Base-by-base conservation (phyloP, 2,113 vertebrate genomes). In the Pedionomus torquatus region DNA sequence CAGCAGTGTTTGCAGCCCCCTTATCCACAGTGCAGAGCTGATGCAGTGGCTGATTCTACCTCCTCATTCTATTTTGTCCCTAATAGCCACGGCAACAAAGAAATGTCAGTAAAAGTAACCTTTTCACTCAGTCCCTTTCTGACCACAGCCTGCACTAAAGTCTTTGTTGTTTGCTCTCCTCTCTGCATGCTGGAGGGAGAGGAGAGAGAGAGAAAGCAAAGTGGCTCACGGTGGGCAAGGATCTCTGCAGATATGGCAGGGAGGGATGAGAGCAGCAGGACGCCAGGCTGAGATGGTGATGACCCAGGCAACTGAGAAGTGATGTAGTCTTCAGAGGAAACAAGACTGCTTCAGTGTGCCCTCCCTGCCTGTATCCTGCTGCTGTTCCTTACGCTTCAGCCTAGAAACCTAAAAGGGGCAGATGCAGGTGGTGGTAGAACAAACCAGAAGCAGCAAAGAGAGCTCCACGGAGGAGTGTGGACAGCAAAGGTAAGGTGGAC, bases 41-140 rank as follows among this genome's bases (percentile, higher is more conserved):
- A 52, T 76, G 74, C 17, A 11, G 83, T 83, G 75, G 51, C 86
- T 44, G 69, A 11, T 74, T 70, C 54, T 66, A 51, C 35, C n/a
- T 68, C 43, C 16, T 81, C 58, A 78, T 60, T 79, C 65, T 71
- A 4, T 87, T 92, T 84, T 78, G 48, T 58, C 74, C 77, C 35
- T 75, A 74, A 89, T 18, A 92, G 49, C 72, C 31, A 5, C 7
- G 24, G 69, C 71, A 87, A 92, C 69, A 93, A 95, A 89, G 69
- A 92, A 74, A 49, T 64, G n/a, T 64, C 93, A 94, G 61, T 78
- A 39, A 55, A 95, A 89, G 60, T 44, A 89, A 68, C 28, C 0
- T 0, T 43, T 95, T 81, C 33, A 7, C 61, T 90, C 35, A 4
- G 10, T 55, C 58, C 12, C 55, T 63, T 87, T 85, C 74, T 71